A percentile compares a stretch with the other conserved stretches of the same genome.
Conservation (phyloP, 2,797 vertebrate species). For the Anguilla marmorata region DNA sequence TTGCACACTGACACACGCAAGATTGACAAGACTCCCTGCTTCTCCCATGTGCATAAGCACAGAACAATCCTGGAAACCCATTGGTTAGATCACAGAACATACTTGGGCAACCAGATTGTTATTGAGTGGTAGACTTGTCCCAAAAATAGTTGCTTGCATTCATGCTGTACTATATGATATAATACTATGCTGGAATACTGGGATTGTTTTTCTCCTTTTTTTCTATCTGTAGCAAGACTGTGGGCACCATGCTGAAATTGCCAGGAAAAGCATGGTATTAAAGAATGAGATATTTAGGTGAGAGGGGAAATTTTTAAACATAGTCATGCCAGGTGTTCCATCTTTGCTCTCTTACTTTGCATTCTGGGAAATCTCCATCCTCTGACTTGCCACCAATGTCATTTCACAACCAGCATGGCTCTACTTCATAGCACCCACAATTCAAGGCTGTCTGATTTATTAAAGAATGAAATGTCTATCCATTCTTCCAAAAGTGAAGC, state of each 20-base stretch:
- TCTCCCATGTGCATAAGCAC: background rate
- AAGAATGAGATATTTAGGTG: background rate
- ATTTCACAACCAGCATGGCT: background rate
- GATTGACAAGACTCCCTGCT: no score
- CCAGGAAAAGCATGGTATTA: background rate
- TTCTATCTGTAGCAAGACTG: background rate
- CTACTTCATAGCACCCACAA: background rate
- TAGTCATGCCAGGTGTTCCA: background rate
- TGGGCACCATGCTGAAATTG: background rate
- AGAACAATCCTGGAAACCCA: background rate
- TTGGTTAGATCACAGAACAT: background rate
- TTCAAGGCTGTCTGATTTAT: background rate
- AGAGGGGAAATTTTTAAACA: background rate
- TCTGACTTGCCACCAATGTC: background rate
- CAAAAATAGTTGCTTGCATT: slow-evolving; percentile 9
- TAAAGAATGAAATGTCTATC: background rate
- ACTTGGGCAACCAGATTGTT: background rate
- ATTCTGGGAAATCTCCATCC: background rate
- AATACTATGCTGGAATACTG: background rate
- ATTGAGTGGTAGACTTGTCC: background rate
- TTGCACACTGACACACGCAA: background rate
- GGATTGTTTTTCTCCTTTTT: background rate
- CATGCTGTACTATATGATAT: background rate
- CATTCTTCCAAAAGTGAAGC: background rate
- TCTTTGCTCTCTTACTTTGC: background rate